Conservation (phyloP, 2,888 invertebrate genomes). For the Leucophenga montana region DNA sequence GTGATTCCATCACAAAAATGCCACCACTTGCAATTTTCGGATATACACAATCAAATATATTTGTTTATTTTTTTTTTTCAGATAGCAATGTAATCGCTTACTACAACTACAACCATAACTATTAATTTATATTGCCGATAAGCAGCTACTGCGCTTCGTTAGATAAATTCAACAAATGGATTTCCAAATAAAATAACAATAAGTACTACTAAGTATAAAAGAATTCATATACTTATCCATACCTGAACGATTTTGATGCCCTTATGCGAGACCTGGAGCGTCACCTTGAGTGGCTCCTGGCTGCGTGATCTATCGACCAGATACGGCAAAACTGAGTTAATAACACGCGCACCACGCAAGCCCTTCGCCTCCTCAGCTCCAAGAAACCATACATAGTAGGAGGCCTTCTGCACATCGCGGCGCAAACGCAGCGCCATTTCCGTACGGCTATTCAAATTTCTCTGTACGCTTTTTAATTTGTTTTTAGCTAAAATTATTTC, state of each 20-base stretch:
- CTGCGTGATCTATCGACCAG: slow-evolving; percentile 88
- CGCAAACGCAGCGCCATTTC: slow-evolving; percentile 86
- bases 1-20: too few species aligned
- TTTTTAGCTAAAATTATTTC: too few species aligned
- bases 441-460: neutral
- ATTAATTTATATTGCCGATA: too few species aligned
- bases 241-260: slow-evolving; percentile 95
- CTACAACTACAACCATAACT: too few species aligned
- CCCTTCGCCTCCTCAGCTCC: slow-evolving; percentile 96
- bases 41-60: too few species aligned
- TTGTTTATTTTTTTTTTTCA: too few species aligned
- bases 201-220: neutral
- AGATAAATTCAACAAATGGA: too few species aligned
- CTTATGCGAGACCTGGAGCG: slow-evolving; percentile 91
- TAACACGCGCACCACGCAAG: slow-evolving; percentile 87
- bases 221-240: slow-evolving; percentile 30
- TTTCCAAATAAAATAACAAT: neutral
- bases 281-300: slow-evolving; percentile 92
- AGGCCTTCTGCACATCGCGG: slow-evolving; percentile 91
- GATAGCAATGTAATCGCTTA: too few species aligned
- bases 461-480: too few species aligned
- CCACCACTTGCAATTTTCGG: too few species aligned
- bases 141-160: too few species aligned
- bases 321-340: slow-evolving; percentile 88
- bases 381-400: slow-evolving; percentile 94